Conservation (phyloP, 2,888 invertebrate species). For the Papilio protenor region DNA sequence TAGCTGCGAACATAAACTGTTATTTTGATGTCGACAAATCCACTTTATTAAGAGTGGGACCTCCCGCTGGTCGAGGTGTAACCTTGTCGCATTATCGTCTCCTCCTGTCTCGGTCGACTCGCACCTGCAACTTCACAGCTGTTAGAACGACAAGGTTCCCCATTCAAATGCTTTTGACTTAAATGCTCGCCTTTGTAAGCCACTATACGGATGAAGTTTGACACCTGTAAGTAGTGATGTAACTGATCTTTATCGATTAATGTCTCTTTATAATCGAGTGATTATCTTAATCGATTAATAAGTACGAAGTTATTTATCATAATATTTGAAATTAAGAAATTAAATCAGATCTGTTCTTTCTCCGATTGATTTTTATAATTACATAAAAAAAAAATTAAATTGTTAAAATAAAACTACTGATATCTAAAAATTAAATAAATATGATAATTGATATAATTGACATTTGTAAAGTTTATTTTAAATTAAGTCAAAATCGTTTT, state of each 20-base stretch:
- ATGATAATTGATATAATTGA: not conserved
- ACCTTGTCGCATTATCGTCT: conserved; percentile 64
- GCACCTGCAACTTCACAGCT: conserved; percentile 61
- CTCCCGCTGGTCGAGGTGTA: conserved; percentile 72
- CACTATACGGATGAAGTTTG: conserved; percentile 76
- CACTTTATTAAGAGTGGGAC: conserved; percentile 79
- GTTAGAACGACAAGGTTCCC: conserved; percentile 73
- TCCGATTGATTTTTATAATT: not conserved
- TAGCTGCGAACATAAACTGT: conserved; percentile 76
- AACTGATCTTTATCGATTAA: conserved; percentile 49
- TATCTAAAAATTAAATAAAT: not conserved
- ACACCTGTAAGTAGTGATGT: conserved; percentile 75
- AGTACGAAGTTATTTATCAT: not conserved
- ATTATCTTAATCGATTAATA: not conserved
- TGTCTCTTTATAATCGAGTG: not conserved
- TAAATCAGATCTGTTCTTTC: not conserved
- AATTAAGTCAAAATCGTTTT: not conserved
- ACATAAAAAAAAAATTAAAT: not conserved
- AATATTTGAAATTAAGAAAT: not conserved
- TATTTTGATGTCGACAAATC: conserved; percentile 83
- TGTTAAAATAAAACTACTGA: not conserved
- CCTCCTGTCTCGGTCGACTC: conserved; percentile 53
- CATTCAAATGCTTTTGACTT: conserved; percentile 74
- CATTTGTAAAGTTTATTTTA: not conserved
- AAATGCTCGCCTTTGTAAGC: conserved; percentile 76